Base-by-base conservation (phyloP, 2,113 vertebrate genomes). In the Puntigrus tetrazona region DNA sequence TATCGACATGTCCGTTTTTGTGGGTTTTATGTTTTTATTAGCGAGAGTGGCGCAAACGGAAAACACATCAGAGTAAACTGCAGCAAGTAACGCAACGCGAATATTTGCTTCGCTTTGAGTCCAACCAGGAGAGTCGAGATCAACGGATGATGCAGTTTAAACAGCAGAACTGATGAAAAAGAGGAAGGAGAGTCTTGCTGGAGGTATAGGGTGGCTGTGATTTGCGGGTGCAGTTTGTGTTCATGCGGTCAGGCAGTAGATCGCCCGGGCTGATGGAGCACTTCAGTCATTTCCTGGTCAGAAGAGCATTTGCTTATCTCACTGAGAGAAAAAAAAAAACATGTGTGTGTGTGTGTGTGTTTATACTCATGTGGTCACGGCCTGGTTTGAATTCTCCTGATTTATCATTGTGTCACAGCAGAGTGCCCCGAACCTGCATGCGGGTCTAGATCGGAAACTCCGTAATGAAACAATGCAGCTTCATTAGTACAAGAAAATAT, bases 301-400 rank as follows among this genome's bases (percentile, higher is more conserved):
- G 85, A 76, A 50, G 86, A 85, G 82, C 90, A 91, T 92, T 92
- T 91, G 89, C 92, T 94, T 94, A 95, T 94, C 92, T 94, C 91
- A 82, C 82, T 72, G 70, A 85, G 88, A 89, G 91, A 93, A 89
- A 92, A 90, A 91, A n/a, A n/a, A n/a, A n/a, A n/a, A n/a, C n/a
- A n/a, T n/a, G n/a, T n/a, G n/a, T n/a, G n/a, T n/a, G n/a, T 93
- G 92, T 90, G 88, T 92, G 91, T 91, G 93, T 92, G 89, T 90
- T 85, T 91, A 91, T 84, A 90, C 91, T 7, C 52, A 45, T 77
- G 91, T 91, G 91, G 92, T 92, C 78, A 85, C 77, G 89, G 86
- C 90, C 90, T 90, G 88, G 84, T 86, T 88, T 87, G 88, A 88
- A 84, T 81, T 89, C 27, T 87, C 85, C 87, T 89, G 90, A 92